Evolutionary conservation across 2,888 invertebrate species (phyloP), one percentile per base, ranked within the genome.

Genomic region (Teleogryllus oceanicus): DNA sequence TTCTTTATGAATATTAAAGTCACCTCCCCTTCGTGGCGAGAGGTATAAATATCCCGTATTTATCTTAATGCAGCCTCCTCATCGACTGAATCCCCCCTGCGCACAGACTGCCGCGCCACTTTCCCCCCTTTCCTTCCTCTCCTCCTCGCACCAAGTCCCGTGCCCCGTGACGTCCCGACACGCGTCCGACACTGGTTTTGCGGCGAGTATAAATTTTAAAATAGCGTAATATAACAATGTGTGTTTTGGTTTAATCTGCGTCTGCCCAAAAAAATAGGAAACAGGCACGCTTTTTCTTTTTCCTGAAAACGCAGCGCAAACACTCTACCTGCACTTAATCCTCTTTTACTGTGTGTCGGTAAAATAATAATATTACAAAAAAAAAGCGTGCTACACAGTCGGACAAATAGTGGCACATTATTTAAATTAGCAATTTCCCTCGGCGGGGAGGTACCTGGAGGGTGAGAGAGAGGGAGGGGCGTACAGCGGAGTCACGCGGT

Each of bases 1-100:
- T 62, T 62, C 62, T 62, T 62, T 62, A 62, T 62, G 62, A 62
- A 62, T 62, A 62, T 62, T 62, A 62, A 62, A 62, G 62, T 62
- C 62, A n/a, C 62, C 13, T 18, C 37, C 62, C 16, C 62, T 62
- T n/a, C 62, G n/a, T 62, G 62, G 62, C 13, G 62, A 62, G 62
- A 62, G 62, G 62, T 62, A 62, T 62, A 62, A 62, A 62, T 62
- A 62, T 62, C 62, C 3, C 62, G n/a, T 62, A 62, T 62, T 62
- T 62, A 62, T 62, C 62, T 62, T 62, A 62, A 62, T 62, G 62
- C 62, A 12, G 62, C 62, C n/a, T 62, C 62, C 62, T 13, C 62
- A 62, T 62, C 62, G 62, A 62, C 62, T 62, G 62, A 18, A 13
- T 13, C 62, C 13, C 62, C n/a, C 62, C 13, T 18, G 62, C 62